These are phyloP conservation scores for Leptinotarsa haldemani DNA, from an alignment of 2,888 invertebrate genomes.

Conservation along the genomic window DNA sequence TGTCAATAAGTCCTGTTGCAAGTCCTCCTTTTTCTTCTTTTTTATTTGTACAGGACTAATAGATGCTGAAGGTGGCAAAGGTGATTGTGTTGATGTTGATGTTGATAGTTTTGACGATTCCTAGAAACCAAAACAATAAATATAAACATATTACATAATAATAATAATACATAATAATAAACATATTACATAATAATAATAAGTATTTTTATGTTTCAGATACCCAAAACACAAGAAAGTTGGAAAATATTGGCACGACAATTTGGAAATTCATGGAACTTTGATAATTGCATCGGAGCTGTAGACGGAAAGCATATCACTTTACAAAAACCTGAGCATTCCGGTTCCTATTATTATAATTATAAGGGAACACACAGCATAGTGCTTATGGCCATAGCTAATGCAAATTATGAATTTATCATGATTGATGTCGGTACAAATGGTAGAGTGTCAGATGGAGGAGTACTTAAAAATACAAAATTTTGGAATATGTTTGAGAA, in stretches of 20 bases:
- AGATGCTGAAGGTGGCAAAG: conserved; percentile 14
- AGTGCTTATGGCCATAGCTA: no score
- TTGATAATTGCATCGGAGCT: not conserved
- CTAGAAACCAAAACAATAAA: conserved; percentile 6
- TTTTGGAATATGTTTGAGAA: not conserved
- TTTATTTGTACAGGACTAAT: not conserved
- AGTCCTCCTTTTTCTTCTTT: no score
- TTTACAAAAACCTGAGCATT: not conserved
- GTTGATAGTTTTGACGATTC: not conserved
- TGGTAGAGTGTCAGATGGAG: conserved; percentile 1
- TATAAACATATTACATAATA: not conserved
- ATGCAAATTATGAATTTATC: no score
- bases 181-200: not conserved
- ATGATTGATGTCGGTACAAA: not conserved
- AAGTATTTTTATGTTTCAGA: not conserved
- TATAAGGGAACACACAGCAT: no score
- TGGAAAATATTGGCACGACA: not conserved
- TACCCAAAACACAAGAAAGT: not conserved
- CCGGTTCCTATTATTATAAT: not conserved
- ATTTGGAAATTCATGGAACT: not conserved
- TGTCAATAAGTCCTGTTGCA: not conserved
- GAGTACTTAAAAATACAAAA: not conserved
- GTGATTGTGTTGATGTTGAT: not conserved
- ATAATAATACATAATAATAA: no score
- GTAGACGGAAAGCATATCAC: conserved; percentile 5